Conservation (phyloP, 2,113 vertebrate species). For the Onychostruthus taczanowskii region DNA sequence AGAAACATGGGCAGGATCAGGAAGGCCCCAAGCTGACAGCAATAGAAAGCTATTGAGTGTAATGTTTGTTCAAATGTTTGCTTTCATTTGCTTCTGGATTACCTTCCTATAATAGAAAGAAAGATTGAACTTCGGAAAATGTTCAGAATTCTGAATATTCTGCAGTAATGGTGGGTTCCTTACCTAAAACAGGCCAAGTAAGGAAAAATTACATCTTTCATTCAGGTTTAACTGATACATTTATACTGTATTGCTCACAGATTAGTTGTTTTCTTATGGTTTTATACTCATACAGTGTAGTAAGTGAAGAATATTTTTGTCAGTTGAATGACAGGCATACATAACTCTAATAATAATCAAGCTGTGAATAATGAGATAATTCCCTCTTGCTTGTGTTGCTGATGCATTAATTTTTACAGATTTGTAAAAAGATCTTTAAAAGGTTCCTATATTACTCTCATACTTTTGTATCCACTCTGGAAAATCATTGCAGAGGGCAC, state of each 20-base stretch:
- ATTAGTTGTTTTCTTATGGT: background rate
- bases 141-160: background rate
- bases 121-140: background rate
- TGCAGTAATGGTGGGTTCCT: background rate
- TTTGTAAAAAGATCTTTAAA: background rate
- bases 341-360: background rate
- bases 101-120: background rate
- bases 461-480: background rate
- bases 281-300: background rate
- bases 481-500: background rate
- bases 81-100: background rate
- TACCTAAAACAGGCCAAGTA: background rate
- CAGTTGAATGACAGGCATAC: background rate
- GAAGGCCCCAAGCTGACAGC: background rate
- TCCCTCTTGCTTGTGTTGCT: background rate
- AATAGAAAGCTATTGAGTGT: background rate
- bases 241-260: background rate
- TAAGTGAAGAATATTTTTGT: background rate
- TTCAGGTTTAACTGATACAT: background rate
- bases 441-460: background rate
- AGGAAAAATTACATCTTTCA: background rate
- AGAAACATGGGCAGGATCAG: background rate
- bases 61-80: background rate
- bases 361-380: background rate
- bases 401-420: background rate